Evolutionary conservation across 1,140 invertebrate species (phyloP).

Genomic region (Bradysia coprophila): DNA sequence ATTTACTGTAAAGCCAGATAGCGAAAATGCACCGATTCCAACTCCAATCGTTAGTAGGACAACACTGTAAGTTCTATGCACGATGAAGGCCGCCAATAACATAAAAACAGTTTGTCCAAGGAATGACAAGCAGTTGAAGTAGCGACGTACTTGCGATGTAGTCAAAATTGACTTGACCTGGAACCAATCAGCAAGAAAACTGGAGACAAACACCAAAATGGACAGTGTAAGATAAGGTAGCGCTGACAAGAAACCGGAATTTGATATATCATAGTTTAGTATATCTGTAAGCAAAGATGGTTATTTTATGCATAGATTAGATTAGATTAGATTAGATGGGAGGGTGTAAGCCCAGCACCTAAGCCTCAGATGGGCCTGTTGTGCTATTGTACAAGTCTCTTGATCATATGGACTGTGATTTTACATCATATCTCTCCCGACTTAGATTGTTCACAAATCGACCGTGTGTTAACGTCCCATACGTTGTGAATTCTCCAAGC

Average conservation of each 20-base stretch:
- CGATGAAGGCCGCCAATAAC: conserved; percentile 50
- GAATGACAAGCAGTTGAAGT: conserved; percentile 64
- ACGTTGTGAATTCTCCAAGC: no score
- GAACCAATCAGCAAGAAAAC: conserved; percentile 63
- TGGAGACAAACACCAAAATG: conserved; percentile 53
- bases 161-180: conserved; percentile 39
- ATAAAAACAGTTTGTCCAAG: conserved; percentile 67
- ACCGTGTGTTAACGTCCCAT: no score
- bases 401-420: no score
- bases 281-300: conserved; percentile 35
- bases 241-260: conserved; percentile 63
- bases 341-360: no score
- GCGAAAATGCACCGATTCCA: conserved; percentile 73
- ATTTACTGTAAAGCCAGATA: conserved; percentile 75
- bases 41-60: conserved; percentile 66
- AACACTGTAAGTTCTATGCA: conserved; percentile 42
- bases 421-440: no score
- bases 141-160: conserved; percentile 51
- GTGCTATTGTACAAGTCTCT: no score
- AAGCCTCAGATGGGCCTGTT: no score
- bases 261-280: conserved; percentile 46
- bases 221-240: conserved; percentile 77
- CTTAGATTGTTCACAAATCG: no score
- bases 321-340: no score
- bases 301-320: conserved; percentile 1